A percentile compares a stretch with the other conserved stretches of the same genome.
Conservation (phyloP, 2,797 vertebrate genomes). For the Anniella stebbinsi region DNA sequence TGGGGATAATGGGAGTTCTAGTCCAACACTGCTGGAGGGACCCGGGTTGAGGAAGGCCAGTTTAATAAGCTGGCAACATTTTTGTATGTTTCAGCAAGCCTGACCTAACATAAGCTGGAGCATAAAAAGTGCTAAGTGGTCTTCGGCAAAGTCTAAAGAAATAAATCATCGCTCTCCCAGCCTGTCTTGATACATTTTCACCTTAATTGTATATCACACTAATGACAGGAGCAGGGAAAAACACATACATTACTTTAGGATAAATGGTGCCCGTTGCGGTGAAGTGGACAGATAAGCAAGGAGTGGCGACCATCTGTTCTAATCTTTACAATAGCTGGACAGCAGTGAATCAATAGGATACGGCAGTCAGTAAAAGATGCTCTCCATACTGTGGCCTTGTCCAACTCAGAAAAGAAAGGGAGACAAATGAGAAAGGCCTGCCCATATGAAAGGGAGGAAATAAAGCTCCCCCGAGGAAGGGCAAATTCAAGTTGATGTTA, state of each 20-base stretch:
- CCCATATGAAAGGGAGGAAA: not conserved
- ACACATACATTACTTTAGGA: slow-evolving; percentile 35
- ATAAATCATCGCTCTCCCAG: slow-evolving; percentile 34
- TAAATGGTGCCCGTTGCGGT: not conserved
- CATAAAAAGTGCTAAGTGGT: not conserved
- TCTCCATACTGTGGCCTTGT: not conserved
- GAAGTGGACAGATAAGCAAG: not conserved
- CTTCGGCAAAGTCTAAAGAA: slow-evolving; percentile 4
- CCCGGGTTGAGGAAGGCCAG: no score
- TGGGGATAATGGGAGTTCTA: no score
- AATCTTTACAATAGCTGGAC: slow-evolving; percentile 26
- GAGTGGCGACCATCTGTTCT: slow-evolving; percentile 3
- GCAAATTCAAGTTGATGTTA: not conserved
- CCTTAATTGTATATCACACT: slow-evolving; percentile 21
- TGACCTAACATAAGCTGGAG: not conserved
- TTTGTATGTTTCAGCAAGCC: slow-evolving; percentile 1
- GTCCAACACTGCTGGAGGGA: no score
- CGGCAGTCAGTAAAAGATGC: not conserved
- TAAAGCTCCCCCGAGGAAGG: not conserved
- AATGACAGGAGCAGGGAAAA: slow-evolving; percentile 34
- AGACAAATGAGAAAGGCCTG: not conserved
- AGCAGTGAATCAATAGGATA: slow-evolving; percentile 39
- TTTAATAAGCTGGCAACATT: not conserved
- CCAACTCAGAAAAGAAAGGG: not conserved
- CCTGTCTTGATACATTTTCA: slow-evolving; percentile 12